A percentile compares a stretch with the other conserved stretches of the same genome.
Conservation (phyloP, 1,140 invertebrate species). For the Drosophila erecta region DNA sequence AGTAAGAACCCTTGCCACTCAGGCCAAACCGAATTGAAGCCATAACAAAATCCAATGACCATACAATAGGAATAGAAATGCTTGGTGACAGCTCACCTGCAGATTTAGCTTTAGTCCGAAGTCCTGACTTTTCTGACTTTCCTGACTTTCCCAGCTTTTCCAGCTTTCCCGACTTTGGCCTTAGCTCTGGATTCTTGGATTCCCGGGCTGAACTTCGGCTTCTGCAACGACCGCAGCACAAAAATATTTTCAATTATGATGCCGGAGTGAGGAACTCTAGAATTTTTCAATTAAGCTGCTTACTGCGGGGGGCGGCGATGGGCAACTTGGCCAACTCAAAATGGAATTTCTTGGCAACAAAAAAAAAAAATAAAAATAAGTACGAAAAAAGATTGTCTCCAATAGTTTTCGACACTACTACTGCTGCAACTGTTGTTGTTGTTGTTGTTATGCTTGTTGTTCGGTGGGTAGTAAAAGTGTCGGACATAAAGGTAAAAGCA, state of each 20-base stretch:
- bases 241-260: conserved; percentile 82
- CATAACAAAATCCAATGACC: conserved; percentile 45
- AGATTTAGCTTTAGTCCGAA: conserved; percentile 5
- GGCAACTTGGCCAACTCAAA: conserved; percentile 47
- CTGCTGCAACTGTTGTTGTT: no score
- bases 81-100: conserved; percentile 53
- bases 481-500: conserved; percentile 78
- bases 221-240: conserved; percentile 50
- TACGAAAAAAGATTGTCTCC: conserved; percentile 56
- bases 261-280: conserved; percentile 72
- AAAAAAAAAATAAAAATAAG: conserved; percentile 25
- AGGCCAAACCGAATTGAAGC: conserved; percentile 15
- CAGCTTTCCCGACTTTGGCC: conserved; percentile 1
- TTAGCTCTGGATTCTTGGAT: conserved; percentile 4
- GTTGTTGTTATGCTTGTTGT: conserved; percentile 18
- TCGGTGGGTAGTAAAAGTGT: conserved; percentile 68
- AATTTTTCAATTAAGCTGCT: conserved; percentile 79
- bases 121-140: background rate
- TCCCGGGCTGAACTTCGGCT: conserved; percentile 20
- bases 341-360: conserved; percentile 68
- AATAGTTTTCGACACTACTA: conserved; percentile 34
- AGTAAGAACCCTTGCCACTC: conserved; percentile 1
- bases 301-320: conserved; percentile 16
- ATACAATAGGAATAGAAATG: conserved; percentile 65
- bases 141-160: background rate